Percentiles rank a stretch among this genome's conserved stretches.
phyloP scores from a whole-genome alignment of 1,140 invertebrate species.

The Trichomalopsis sarcophagae region DNA sequence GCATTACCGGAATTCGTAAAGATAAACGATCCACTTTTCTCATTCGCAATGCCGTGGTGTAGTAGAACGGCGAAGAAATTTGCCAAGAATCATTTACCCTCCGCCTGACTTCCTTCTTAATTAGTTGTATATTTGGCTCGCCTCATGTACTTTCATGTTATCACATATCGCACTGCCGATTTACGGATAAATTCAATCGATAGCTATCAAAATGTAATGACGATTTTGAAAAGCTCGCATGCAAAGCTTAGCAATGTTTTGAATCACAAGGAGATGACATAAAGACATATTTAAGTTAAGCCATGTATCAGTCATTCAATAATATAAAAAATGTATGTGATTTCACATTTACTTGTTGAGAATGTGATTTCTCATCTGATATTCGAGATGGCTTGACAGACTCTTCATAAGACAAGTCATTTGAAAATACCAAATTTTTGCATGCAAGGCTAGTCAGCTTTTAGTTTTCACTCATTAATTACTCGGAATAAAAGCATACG shows the following conservation, averaged over 20 bases:
- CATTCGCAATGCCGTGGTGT: conserved; percentile 52
- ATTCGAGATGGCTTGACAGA: conserved; percentile 64
- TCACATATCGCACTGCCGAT: background rate
- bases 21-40: conserved; percentile 64
- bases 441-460: conserved; percentile 46
- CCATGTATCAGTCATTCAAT: background rate
- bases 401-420: conserved; percentile 66
- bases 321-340: background rate
- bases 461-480: conserved; percentile 17
- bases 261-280: background rate
- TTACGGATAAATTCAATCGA: no score
- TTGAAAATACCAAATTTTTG: conserved; percentile 44
- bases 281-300: background rate
- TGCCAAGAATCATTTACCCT: conserved; percentile 65
- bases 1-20: conserved; percentile 67
- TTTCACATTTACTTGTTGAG: background rate
- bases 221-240: background rate
- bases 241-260: background rate
- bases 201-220: background rate
- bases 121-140: conserved; percentile 59
- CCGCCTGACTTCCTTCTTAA: conserved; percentile 55
- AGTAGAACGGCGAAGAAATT: conserved; percentile 55
- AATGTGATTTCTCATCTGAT: background rate
- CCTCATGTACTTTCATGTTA: conserved; percentile 15
- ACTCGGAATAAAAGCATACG: background rate